phyloP scores from a whole-genome alignment of 2,888 invertebrate species.

The Gymnoscelis rufifasciata region DNA sequence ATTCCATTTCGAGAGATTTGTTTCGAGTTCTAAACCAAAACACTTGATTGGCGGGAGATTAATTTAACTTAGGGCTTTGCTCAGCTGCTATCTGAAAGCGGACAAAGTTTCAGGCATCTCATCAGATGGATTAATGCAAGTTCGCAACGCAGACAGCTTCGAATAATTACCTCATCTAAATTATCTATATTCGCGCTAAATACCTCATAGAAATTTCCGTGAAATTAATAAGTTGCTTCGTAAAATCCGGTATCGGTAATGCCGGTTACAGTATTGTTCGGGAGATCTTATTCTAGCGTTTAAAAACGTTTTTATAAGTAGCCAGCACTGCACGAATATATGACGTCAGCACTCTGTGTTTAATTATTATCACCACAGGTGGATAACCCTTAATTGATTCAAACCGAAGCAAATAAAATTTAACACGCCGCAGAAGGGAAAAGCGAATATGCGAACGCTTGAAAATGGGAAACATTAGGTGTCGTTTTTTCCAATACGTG shows the following conservation, averaged over 20 bases:
- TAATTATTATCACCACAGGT: constrained; percentile 15
- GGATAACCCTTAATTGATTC: constrained; percentile 11
- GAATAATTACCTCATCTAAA: constrained; percentile 7
- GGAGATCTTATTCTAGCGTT: constrained; percentile 64
- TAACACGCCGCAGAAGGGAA: constrained; percentile 18
- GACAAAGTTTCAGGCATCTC: constrained; percentile 27
- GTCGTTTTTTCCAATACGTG: constrained; percentile 37
- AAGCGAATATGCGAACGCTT: constrained; percentile 27
- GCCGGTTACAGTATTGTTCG: constrained; percentile 1
- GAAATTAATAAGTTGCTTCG: constrained; percentile 3
- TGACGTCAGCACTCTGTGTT: constrained; percentile 21
- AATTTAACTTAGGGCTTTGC: constrained; percentile 28
- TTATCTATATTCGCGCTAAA: background rate
- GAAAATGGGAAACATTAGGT: constrained; percentile 37
- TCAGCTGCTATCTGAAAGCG: constrained; percentile 28
- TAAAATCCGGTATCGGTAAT: constrained; percentile 5
- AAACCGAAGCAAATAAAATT: constrained; percentile 22
- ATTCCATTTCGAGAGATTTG: constrained; percentile 27
- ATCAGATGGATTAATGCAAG: constrained; percentile 22
- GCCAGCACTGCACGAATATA: constrained; percentile 40
- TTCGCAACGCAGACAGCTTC: constrained; percentile 13
- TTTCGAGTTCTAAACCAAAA: constrained; percentile 18
- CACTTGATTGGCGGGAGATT: constrained; percentile 24
- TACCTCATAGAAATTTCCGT: background rate
- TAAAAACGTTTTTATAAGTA: constrained; percentile 25